Evolutionary conservation across 2,888 invertebrate species (phyloP).

Genomic region (Pasiphila rectangulata): DNA sequence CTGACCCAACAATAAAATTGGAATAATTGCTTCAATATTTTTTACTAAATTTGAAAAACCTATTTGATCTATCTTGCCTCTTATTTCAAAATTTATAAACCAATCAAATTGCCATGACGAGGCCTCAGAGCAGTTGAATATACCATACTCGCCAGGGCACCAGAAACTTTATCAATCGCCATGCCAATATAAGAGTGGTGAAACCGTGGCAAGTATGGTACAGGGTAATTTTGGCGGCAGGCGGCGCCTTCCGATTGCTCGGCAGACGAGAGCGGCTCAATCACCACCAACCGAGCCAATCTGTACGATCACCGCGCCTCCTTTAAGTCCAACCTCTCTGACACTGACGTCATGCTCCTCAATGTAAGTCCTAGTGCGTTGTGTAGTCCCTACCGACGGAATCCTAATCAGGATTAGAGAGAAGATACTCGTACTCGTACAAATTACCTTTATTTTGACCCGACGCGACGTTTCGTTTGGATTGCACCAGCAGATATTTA

Average conservation of each 20-base stretch:
- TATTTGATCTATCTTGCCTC: neutral
- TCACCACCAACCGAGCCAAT: conserved; percentile 88
- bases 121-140: conserved; percentile 1
- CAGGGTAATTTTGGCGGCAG: conserved; percentile 56
- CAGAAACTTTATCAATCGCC: neutral
- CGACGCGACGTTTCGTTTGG: no score
- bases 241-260: conserved; percentile 84
- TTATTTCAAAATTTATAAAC: neutral
- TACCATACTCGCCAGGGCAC: conserved; percentile 15
- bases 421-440: no score
- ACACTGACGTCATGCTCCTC: conserved; percentile 94
- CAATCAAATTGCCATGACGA: neutral
- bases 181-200: conserved; percentile 47
- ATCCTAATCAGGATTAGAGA: conserved; percentile 4
- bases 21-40: conserved; percentile 2
- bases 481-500: no score
- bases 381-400: conserved; percentile 24
- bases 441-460: no score
- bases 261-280: conserved; percentile 87
- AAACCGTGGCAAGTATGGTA: conserved; percentile 26
- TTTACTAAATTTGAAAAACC: neutral
- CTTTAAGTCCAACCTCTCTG: conserved; percentile 95
- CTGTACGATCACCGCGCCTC: conserved; percentile 88
- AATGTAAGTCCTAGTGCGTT: conserved; percentile 85
- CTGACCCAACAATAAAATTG: neutral